Base-by-base conservation (phyloP, 2,797 vertebrate species). In the Esox lucius region DNA sequence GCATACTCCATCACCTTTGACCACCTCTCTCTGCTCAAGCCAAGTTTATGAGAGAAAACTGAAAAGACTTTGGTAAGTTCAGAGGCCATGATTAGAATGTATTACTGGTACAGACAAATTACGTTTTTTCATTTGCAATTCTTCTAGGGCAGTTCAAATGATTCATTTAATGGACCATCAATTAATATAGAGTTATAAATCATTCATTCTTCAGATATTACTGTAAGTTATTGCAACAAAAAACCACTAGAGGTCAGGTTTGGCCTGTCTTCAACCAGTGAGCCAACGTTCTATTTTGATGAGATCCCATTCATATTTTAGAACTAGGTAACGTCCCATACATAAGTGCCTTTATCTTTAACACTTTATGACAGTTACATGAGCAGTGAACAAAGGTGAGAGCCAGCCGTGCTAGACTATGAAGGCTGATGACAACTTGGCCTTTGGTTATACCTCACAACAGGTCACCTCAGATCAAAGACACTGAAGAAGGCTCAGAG, bases 331-430 rank as follows among this genome's bases (percentile, higher is more conserved):
- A 59, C 70, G 11, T 26, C 48, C 4, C 5, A 68, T 80, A n/a
- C 42, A 42, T 42, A 42, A 12, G 48, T 24, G 22, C 13, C 1
- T 7, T 59, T 51, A 24, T 12, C n/a, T 42, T 66, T 12, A 61
- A 24, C 56, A 22, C 56, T 12, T 61, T 15, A 31, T 31, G 31
- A 31, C 28, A 2, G 19, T 5, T 16, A 49, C 84, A 95, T 95
- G 88, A 11, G 33, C 72, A 26, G 35, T 85, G 61, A 93, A 88
- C 9, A 79, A 89, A 68, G 92, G 95, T 22, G 95, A 97, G 80
- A 87, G 93, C 56, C 75, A 80, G 1, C 79, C 97, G 2, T 96
- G 94, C 74, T 92, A 87, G 85, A 95, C 82, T 9, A 90, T 95
- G 61, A 97, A 96, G 94, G 79, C 4, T 31, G 17, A 33, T n/a